These are phyloP conservation scores for Halyomorpha halys DNA, from an alignment of 1,140 invertebrate species.

Conservation along the genomic window DNA sequence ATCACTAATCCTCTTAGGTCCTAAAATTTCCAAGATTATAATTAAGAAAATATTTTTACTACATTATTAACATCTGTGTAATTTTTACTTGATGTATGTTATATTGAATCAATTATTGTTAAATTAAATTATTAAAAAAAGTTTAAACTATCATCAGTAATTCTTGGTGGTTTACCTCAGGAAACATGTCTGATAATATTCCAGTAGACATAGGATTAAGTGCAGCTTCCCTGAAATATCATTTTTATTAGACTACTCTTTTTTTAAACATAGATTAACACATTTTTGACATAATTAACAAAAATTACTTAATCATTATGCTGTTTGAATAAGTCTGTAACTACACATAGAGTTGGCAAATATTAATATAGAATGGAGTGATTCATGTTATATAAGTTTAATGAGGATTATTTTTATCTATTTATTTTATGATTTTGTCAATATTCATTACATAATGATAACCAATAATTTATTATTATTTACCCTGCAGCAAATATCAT, in stretches of 20 bases:
- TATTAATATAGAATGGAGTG: no score
- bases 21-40: conserved; percentile 28
- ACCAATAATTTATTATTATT: conserved; percentile 18
- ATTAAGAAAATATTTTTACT: background rate
- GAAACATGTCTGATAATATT: conserved; percentile 75
- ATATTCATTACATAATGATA: no score
- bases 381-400: no score
- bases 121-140: no score
- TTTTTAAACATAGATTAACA: background rate
- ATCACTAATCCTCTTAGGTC: conserved; percentile 74
- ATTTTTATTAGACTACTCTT: background rate
- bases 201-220: conserved; percentile 81
- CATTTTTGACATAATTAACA: no score
- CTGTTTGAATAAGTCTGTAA: no score
- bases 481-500: conserved; percentile 79
- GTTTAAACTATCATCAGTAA: background rate
- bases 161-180: conserved; percentile 40
- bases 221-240: conserved; percentile 59
- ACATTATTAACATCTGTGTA: background rate
- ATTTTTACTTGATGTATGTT: background rate
- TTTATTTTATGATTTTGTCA: no score
- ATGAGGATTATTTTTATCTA: background rate
- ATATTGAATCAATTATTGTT: no score
- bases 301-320: no score
- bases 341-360: no score